Evolutionary conservation across 2,113 vertebrate species (phyloP).

Genomic region (Sorex araneus): DNA sequence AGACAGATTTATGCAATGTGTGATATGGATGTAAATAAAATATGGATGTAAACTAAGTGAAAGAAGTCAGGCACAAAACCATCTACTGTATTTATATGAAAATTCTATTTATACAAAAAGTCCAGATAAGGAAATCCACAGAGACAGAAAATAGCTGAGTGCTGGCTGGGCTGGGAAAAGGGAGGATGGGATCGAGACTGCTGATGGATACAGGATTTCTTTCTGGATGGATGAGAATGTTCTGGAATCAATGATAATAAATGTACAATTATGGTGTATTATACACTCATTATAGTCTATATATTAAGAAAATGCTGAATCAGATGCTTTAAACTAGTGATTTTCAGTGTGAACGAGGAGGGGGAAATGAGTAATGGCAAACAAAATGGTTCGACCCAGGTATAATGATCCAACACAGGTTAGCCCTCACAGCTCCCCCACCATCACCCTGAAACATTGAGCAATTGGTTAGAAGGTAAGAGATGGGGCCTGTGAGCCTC

Average conservation of each 20-base stretch:
- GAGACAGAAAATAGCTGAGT: neutral
- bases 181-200: rapidly evolving
- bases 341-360: neutral
- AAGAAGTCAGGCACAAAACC: slow-evolving; percentile 20
- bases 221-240: rapidly evolving
- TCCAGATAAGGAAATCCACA: neutral
- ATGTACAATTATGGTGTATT: neutral
- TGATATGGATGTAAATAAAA: neutral
- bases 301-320: neutral
- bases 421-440: neutral
- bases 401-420: too few species aligned
- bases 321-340: neutral
- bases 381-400: neutral
- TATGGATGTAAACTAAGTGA: neutral
- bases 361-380: rapidly evolving
- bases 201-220: neutral
- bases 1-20: neutral
- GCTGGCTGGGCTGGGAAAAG: neutral
- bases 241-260: neutral
- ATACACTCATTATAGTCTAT: too few species aligned
- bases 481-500: rapidly evolving
- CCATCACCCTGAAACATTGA: rapidly evolving
- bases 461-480: too few species aligned
- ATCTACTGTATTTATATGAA: neutral
- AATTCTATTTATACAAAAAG: neutral